Base-by-base conservation (phyloP, 2,797 vertebrate genomes). In the Rhynchotus rufescens region DNA sequence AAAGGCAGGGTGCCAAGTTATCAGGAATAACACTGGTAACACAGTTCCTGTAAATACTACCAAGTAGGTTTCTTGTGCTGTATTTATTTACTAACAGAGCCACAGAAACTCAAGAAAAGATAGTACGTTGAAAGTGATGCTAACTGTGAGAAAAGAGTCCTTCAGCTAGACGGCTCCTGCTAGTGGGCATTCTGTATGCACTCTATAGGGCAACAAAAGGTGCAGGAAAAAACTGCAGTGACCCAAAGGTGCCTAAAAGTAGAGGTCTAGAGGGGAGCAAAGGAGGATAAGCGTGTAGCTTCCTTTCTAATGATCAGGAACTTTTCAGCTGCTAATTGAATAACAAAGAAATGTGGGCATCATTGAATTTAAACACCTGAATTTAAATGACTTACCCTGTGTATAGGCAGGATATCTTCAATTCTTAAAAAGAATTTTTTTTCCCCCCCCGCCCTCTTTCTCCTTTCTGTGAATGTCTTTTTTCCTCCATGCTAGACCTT, bases 181-280 rank as follows among this genome's bases (percentile, higher is more conserved):
- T 30, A 56, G 52, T 19, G 10, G 52, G 28, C 28, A 30, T 14
- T n/a, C 16, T 6, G 0, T 7, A 36, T 16, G 23, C 11, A 47
- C 7, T 15, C 3, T 54, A 22, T 16, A 42, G 19, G 26, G 20
- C 14, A 67, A 28, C 2, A 51, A 73, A 45, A 75, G 22, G 2
- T 47, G 12, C 28, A 38, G 10, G 12, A 71, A 60, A 23, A 59
- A 75, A 10, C 4, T 34, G 6, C 6, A 47, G 34, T 52, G n/a
- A 64, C 22, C 25, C 15, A 64, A 74, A 78, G 34, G 19, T 49
- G 8, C 14, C 16, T 71, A 25, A 26, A 89, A 75, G 23, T 3
- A 64, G 12, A 75, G 2, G 28, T 36, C 4, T 56, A 9, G 3
- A 25, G 38, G 23, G 5, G 36, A 79, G 19, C 0, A 0, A 7